Evolutionary conservation across 2,888 invertebrate species (phyloP), one percentile per base, ranked within the genome.

Genomic region (Drosophila merina): DNA sequence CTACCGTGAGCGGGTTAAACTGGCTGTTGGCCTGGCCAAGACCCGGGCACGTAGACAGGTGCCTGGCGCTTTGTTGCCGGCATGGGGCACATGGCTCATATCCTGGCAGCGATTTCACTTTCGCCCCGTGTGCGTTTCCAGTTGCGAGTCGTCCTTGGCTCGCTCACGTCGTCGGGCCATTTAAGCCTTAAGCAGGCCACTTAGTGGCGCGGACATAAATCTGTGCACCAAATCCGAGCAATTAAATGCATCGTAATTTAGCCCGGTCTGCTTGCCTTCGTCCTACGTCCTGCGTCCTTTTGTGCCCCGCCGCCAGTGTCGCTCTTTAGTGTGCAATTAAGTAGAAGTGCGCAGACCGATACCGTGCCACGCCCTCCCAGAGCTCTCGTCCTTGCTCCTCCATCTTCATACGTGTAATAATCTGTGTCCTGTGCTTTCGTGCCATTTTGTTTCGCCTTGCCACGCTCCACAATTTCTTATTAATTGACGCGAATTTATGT

Each of bases 231-330:
- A 88, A 89, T 89, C 89, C 89, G 77, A 85, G 87, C 88, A 89
- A 89, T 89, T 89, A 89, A 88, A 87, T 85, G 80, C 76, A 87
- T 86, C 89, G 89, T 89, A 88, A 89, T 84, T 89, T 79, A 88
- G 77, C 74, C 48, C 62, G 68, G 55, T 42, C 45, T 57, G 36
- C 30, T 42, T 42, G 40, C 40, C 40, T 14, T 8, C 14, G 6
- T 12, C 42, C 44, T 28, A 25, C 51, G 25, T 40, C 59, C 38
- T 44, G 36, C 36, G 25, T 44, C 33, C 58, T 33, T 47, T 20
- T 48, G 48, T 30, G 40, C 20, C 40, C 30, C n/a, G 3, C 20
- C 52, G 42, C 51, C 30, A 52, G 57, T 45, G 52, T 57, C 71
- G 74, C 75, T 86, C 83, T 82, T 82, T 82, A 77, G 76, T 76